Percentiles rank a stretch among this genome's conserved stretches.
Conservation (phyloP, 1,140 invertebrate species). For the Halyomorpha halys region DNA sequence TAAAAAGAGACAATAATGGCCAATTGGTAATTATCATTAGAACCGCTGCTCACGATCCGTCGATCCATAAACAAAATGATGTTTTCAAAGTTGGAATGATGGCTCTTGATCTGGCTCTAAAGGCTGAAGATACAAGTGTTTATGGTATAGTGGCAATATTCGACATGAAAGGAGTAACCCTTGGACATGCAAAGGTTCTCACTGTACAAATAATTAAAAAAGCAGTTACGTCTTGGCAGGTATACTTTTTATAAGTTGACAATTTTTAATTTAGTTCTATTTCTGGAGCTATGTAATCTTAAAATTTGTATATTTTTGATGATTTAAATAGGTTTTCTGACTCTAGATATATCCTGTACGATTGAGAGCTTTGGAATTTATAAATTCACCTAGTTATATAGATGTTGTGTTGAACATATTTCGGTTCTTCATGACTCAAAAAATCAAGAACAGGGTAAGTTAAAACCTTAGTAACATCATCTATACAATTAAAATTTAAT, state of each 20-base stretch:
- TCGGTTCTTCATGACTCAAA: constrained; percentile 57
- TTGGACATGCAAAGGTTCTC: constrained; percentile 49
- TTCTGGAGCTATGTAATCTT: too few species aligned
- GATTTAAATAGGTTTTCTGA: too few species aligned
- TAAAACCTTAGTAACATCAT: not conserved
- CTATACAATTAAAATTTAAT: not conserved
- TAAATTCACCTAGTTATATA: constrained; percentile 56
- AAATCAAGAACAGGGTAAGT: constrained; percentile 46
- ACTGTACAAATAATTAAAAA: constrained; percentile 45
- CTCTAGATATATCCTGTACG: constrained; percentile 47
- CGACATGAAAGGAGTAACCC: constrained; percentile 45
- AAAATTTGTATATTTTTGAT: too few species aligned
- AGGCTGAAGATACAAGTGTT: constrained; percentile 41
- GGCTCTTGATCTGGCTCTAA: constrained; percentile 30
- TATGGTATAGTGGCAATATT: constrained; percentile 48
- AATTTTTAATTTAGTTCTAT: too few species aligned
- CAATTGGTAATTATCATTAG: constrained; percentile 46
- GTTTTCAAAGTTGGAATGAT: constrained; percentile 43
- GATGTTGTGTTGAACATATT: constrained; percentile 57
- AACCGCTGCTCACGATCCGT: constrained; percentile 45
- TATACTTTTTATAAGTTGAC: too few species aligned
- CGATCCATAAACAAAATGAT: constrained; percentile 42
- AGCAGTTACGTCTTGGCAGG: constrained; percentile 52
- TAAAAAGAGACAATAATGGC: constrained; percentile 40
- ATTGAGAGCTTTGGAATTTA: constrained; percentile 55